Base-by-base conservation (phyloP, 2,888 invertebrate genomes). In the Biston stratarius region DNA sequence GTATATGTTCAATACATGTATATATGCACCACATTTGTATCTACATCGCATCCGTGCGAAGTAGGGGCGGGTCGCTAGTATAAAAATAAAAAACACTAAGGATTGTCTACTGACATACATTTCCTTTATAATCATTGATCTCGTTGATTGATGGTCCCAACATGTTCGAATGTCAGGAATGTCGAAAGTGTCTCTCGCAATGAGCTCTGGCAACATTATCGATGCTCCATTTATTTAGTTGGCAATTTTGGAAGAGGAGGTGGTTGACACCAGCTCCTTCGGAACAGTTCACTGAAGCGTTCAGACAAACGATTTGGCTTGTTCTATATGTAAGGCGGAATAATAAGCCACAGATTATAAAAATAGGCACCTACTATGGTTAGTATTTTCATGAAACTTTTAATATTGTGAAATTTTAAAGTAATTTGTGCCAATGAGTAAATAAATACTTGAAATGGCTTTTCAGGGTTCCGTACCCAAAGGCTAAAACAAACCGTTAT, bases 231-330 rank as follows among this genome's bases (percentile, higher is more conserved):
- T 81, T 76, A 79, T 72, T 76, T 76, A 67, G 73, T 77, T 83
- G 80, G 80, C 81, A 81, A 70, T 69, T 73, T 71, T 71, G 72
- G 70, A 72, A 75, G 53, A 72, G 24, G 44, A 52, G 73, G 76
- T 82, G 80, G 83, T 78, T 84, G 83, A 83, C 75, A 70, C 53
- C 58, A 64, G 79, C 80, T 79, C 79, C 76, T 75, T 75, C 82
- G 78, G 70, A 36, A 81, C 82, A 79, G 71, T n/a, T 81, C 61
- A 48, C 33, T 33, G 24, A 73, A 81, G 77, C 81, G 49, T 24
- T 12, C n/a, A n/a, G 0, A n/a, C 40, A 49, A 44, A 12, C 49
- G 11, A 24, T 12, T 24, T 9, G 24, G 11, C 33, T 40, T 40
- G 53, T 6, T 53, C 40, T 24, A 24, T 24, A 24, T 24, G 24